These are phyloP conservation scores for Poecilia picta DNA, from an alignment of 2,797 vertebrate species.

Conservation along the genomic window DNA sequence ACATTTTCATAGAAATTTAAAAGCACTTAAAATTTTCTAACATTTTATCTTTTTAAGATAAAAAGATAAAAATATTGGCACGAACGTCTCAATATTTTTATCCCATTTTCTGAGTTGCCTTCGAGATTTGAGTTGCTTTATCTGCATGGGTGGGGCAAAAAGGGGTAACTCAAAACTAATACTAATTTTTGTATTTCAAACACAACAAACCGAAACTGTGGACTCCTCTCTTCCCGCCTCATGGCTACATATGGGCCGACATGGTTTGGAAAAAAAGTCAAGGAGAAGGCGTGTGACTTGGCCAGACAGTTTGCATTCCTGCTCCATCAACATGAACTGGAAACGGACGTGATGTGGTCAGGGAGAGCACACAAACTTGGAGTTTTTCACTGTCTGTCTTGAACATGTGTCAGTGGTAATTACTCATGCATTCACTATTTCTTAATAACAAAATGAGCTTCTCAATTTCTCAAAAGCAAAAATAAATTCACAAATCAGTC, in stretches of 20 bases:
- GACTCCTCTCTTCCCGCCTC: slow-evolving; percentile 1
- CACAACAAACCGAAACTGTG: not conserved
- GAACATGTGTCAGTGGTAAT: not conserved
- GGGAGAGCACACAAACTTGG: not conserved
- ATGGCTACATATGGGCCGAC: slow-evolving; percentile 16
- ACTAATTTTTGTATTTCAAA: not conserved
- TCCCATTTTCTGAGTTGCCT: not conserved
- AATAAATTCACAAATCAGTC: slow-evolving; percentile 5
- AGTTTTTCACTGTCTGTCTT: not conserved
- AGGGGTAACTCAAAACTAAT: not conserved
- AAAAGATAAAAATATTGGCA: not conserved
- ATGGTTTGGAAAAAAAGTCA: slow-evolving; percentile 35
- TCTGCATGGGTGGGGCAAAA: not conserved
- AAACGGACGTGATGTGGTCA: slow-evolving; percentile 31
- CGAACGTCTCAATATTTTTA: not conserved
- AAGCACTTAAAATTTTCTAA: no score
- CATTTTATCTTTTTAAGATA: no score
- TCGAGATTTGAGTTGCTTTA: not conserved
- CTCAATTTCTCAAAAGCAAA: not conserved
- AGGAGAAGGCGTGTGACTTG: slow-evolving; percentile 47
- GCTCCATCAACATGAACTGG: slow-evolving; percentile 32
- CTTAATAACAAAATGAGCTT: not conserved
- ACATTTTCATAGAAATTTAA: not conserved
- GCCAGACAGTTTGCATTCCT: slow-evolving; percentile 50
- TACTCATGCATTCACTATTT: not conserved